Evolutionary conservation across 1,140 invertebrate species (phyloP), one percentile per base, ranked within the genome.

Genomic region (Drosophila jambulina): DNA sequence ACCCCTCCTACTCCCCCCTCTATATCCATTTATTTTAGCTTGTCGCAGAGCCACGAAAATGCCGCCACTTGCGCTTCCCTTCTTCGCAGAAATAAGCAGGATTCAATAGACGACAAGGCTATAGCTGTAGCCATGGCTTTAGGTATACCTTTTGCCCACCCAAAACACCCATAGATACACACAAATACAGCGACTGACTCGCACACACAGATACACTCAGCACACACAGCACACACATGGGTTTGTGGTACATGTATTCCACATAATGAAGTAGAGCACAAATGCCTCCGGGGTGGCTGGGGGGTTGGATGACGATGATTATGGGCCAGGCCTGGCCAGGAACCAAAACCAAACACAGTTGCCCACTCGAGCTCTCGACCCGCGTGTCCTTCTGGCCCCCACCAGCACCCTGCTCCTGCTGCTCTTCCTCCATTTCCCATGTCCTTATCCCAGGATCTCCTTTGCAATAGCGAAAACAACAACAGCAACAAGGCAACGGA

Each of bases 261-360:
- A 63, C 84, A 86, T 86, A 88, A 86, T 86, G 84, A 88, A 86
- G 83, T 88, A 88, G 71, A 84, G 75, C 80, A 78, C 51, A 78
- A 78, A 77, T 77, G 75, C 75, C 75, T 77, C 70, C 53, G 51
- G 53, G 53, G 36, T 69, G 51, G 27, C 65, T 49, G 51, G 29
- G n/a, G 32, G 34, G 45, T 29, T 60, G 59, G 59, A 40, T 42
- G 54, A 46, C 27, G 58, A 32, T 60, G 42, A 68, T 63, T 62
- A 65, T 69, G 61, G 65, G 46, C n/a, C 29, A 0, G 29, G 32
- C 19, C 51, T 23, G 34, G 53, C 53, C 53, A n/a, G 53, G 53
- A 69, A 45, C 72, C 68, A 72, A 71, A 69, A 38, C 67, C 67
- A 74, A 74, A 75, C 69, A 75, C 69, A 74, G 71, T 74, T 74